Base-by-base conservation (phyloP, 2,113 vertebrate genomes). In the Malurus alboscapulatus region DNA sequence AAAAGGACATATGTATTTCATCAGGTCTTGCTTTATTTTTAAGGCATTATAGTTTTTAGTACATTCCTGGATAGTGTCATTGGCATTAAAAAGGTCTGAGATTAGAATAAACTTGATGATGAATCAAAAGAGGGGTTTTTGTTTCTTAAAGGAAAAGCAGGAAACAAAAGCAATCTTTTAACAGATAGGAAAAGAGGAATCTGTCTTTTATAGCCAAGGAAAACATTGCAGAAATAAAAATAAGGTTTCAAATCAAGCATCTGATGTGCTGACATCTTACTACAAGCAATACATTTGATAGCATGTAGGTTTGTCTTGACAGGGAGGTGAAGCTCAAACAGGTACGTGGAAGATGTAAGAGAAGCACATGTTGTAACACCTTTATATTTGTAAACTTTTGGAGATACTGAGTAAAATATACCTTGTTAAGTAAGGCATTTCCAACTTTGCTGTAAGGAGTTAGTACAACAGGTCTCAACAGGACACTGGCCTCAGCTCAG, bases 181-280 rank as follows among this genome's bases (percentile, higher is more conserved):
- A 34, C 15, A 65, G n/a, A 47, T 30, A 12, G 18, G 2, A 0
- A 1, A 17, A 24, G 42, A 32, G 1, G 6, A 45, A 63, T 40
- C 14, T 69, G 19, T 63, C 13, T 62, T 83, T 59, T 84, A 25
- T 74, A 90, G 29, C 36, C 54, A 73, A 40, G 10, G 32, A 75
- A 71, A 81, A 63, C 38, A 63, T 65, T 68, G 48, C 61, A 91
- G 34, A 87, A 92, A 55, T 55, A 84, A 84, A 92, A 87, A 59
- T 9, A 54, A 88, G 6, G 16, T 88, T 88, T 86, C 34, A 86
- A 17, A 40, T 81, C 19, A 32, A 22, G 6, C 25, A 45, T 67
- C 50, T 90, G 30, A 44, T 58, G 19, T 55, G 27, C 74, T 84
- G 62, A 51, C 25, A 47, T 59, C 40, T 84, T 55, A 24, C n/a